Evolutionary conservation across 2,888 invertebrate species (phyloP), one percentile per base, ranked within the genome.

Genomic region (Lagria hirta): DNA sequence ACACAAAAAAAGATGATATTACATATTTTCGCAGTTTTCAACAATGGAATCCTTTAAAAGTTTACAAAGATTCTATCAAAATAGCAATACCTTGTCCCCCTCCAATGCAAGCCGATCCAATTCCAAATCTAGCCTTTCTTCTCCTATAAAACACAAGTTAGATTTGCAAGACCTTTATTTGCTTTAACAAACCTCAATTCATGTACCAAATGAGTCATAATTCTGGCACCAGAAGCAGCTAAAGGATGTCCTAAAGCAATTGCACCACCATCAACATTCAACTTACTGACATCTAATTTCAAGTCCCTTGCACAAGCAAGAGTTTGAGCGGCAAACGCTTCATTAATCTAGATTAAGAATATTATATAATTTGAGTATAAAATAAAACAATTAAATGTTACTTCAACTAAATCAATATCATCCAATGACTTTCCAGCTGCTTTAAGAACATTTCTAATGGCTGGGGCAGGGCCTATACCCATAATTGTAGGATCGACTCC

Each of bases 81-180:
- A 99, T 62, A 1, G 98, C 95, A 64, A 99, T 98, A 45, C 98
- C 98, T 74, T 98, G 97, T 2, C 98, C 98, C 26, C 98, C 98
- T 15, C 98, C 98, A 73, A 99, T 98, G 71, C 98, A 99, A 0
- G 98, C 98, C 1, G 96, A 87, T 5, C 97, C 98, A 66, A 99
- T 85, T 17, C 83, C 96, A 46, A 86, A 82, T 71, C 92, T 94
- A 14, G 83, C 80, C 28, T 86, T 84, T 51, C 86, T 84, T 52
- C 93, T 83, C 73, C 94, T 93, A 68, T 8, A 72, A 74, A 49
- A 29, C 2, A 17, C 15, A 3, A 37, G n/a, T n/a, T n/a, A n/a
- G n/a, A 26, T 15, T 35, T 33, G 23, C 11, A 20, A 6, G n/a
- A 13, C 14, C 15, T 12, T n/a, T 21, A 11, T n/a, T 91, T 79